phyloP scores from a whole-genome alignment of 1,140 invertebrate genomes.

The Wiebesia pumilae region DNA sequence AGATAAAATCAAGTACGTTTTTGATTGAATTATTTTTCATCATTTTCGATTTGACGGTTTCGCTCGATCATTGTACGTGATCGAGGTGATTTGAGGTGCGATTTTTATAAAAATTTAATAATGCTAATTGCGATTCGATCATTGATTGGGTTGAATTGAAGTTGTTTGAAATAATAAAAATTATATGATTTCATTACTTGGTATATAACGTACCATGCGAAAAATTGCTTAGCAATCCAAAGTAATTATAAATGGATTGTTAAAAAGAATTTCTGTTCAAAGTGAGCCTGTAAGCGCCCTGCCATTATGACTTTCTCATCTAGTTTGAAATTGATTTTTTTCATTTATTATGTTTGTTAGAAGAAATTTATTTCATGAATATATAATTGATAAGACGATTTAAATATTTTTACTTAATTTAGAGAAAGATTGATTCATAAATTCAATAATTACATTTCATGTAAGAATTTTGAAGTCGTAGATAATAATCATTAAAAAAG shows the following conservation, averaged over 20 bases:
- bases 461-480: not conserved
- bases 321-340: not conserved
- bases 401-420: not conserved
- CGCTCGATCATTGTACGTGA: not conserved
- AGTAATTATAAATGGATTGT: not conserved
- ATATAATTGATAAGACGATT: not conserved
- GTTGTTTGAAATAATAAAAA: not conserved
- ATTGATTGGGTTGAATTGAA: not conserved
- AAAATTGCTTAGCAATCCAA: not conserved
- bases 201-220: not conserved
- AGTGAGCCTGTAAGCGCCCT: not conserved
- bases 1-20: not conserved
- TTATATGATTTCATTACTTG: not conserved
- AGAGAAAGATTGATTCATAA: not conserved
- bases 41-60: not conserved
- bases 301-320: not conserved
- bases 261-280: not conserved
- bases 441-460: not conserved
- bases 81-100: not conserved
- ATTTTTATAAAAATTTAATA: slow-evolving; percentile 10
- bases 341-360: not conserved
- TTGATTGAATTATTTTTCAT: not conserved
- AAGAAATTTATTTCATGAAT: not conserved
- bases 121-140: not conserved
- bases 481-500: not conserved